Evolutionary conservation across 2,797 vertebrate species (phyloP), one percentile per base, ranked within the genome.

Genomic region (Chaetophractus vellerosus): DNA sequence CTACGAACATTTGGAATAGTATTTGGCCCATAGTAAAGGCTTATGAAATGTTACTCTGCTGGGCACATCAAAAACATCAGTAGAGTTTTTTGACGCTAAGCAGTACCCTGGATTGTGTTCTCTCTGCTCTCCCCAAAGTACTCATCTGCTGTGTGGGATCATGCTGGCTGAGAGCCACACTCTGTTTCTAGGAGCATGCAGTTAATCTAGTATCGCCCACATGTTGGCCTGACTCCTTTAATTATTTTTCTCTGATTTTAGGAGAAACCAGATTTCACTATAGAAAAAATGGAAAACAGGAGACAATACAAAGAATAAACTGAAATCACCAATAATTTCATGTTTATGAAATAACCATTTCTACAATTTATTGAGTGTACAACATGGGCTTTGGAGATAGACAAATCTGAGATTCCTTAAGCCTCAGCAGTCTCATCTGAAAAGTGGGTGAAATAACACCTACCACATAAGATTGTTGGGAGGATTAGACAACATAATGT

Each of bases 211-310:
- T 78, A 64, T 78, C 59, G 71, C 83, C 93, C n/a, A 45, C n/a
- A 36, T 63, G 52, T 78, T 78, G 81, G 55, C 36, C 31, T 88
- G 55, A 36, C 61, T 91, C 21, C 68, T 52, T 92, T 75, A 38
- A 45, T 79, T 75, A 38, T 91, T 80, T 89, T 72, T 14, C 55
- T 91, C 61, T 90, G 36, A n/a, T 86, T 86, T 92, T 91, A 68
- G 79, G 66, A 88, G 28, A 84, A 31, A 74, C 9, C 6, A 57
- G 8, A 28, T 94, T 96, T 93, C 82, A 41, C 12, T 80, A 48
- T 45, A 95, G 64, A 76, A 90, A 93, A 93, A 19, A 38, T 82
- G 9, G 63, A 93, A 90, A 81, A 79, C 19, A 88, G 57, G 57
- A 38, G 38, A 93, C 76, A 11, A 55, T 48, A 41, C 31, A 78